Base-by-base conservation (phyloP, 2,888 invertebrate genomes). In the Tenthredo scrophulariae region DNA sequence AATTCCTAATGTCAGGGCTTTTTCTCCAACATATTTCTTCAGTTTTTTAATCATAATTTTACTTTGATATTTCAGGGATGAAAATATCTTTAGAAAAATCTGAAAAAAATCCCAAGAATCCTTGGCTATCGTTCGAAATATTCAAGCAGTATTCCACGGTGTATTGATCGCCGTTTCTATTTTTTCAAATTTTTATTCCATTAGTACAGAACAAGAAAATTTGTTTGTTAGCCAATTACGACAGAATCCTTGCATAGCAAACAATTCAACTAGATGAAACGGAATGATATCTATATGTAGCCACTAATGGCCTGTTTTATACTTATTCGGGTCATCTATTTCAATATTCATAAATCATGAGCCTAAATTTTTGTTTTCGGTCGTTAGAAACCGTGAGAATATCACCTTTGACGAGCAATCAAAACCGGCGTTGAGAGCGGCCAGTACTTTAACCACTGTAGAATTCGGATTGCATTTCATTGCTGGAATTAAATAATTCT, bases 401-500 rank as follows among this genome's bases (percentile, higher is more conserved):
- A 79, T 84, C 89, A 93, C 93, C 89, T 92, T 91, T 87, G 95
- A 95, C 7, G 96, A 96, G 91, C 96, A 96, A 90, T 96, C 96
- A 91, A 96, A 96, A 70, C 94, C 94, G 37, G 94, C 92, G 77
- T 96, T 96, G 67, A 95, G 91, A 54, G 94, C 93, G 15, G 95
- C 95, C 75, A 96, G 84, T 72, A 90, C 87, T 89, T 92, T 91
- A 37, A 94, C 88, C 2, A 93, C 93, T 4, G 94, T 91, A 40
- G 93, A 91, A 88, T 95, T 93, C 72, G 95, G 94, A 92, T 96
- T 96, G 90, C 96, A 96, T 91, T 96, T 96, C 43, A 96, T 94
- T 87, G 96, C 96, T 94, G 88, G 40, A 91, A 92, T 86, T n/a
- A 40, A 37, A 33, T 75, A 75, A 46, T 75, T 75, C 37, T 37